Conservation (phyloP, 2,113 vertebrate species). For the Paramormyrops kingsleyae region DNA sequence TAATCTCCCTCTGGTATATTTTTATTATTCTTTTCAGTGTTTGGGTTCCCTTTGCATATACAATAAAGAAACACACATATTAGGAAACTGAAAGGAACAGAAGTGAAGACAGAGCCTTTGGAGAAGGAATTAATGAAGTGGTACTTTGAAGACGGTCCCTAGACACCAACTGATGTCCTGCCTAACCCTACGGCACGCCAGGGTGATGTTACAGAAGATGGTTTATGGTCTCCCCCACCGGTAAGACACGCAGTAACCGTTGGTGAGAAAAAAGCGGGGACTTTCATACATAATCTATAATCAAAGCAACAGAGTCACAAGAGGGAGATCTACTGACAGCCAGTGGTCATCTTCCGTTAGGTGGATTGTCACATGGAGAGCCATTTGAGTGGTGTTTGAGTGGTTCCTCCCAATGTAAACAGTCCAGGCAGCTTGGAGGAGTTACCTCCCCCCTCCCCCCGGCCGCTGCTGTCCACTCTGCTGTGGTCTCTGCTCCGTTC, state of each 20-base stretch:
- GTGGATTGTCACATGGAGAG: neutral
- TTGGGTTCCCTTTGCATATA: conserved; percentile 56
- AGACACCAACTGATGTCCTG: conserved; percentile 51
- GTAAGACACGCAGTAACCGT: conserved; percentile 18
- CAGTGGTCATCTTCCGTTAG: neutral
- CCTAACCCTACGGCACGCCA: conserved; percentile 31
- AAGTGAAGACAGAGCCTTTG: conserved; percentile 46
- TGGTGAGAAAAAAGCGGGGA: neutral
- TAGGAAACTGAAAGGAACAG: conserved; percentile 52
- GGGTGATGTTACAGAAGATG: neutral
- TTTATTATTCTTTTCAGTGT: conserved; percentile 65
- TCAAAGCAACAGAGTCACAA: neutral
- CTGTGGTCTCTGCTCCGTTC: neutral
- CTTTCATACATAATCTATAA: neutral
- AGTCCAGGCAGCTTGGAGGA: neutral
- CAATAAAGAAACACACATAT: conserved; percentile 54
- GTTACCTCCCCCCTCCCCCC: neutral
- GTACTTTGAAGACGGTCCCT: conserved; percentile 41
- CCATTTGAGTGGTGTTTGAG: neutral
- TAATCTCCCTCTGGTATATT: conserved; percentile 79
- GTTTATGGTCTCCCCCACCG: conserved; percentile 21
- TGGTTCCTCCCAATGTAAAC: neutral
- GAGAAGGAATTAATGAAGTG: conserved; percentile 49
- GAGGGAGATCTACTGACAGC: neutral
- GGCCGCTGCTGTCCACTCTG: neutral